A percentile compares a stretch with the other conserved stretches of the same genome.
Conservation (phyloP, 2,888 invertebrate species). For the Archaeoteleia sp. region DNA sequence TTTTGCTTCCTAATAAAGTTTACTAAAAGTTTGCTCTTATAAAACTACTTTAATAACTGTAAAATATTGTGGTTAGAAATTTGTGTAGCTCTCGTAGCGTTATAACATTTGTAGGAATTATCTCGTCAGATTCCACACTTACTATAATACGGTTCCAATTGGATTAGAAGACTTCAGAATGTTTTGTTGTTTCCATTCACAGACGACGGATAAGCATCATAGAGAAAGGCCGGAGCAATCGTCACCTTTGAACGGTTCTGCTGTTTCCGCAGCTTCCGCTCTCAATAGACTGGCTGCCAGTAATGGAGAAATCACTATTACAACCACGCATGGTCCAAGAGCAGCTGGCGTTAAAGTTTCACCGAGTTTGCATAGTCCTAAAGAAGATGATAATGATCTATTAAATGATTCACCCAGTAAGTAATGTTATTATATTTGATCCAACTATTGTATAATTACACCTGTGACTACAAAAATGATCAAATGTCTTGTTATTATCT, state of each 20-base stretch:
- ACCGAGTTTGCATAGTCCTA: conserved; percentile 73
- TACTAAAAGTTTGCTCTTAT: too few species aligned
- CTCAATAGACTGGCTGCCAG: conserved; percentile 84
- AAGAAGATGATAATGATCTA: conserved; percentile 78
- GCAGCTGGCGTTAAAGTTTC: conserved; percentile 70
- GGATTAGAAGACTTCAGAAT: too few species aligned
- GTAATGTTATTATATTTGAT: conserved; percentile 69
- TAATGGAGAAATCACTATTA: conserved; percentile 89
- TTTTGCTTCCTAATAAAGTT: too few species aligned
- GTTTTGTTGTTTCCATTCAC: conserved; percentile 52
- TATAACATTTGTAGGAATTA: too few species aligned
- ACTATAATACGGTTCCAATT: too few species aligned
- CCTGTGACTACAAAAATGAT: not conserved
- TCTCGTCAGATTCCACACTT: too few species aligned
- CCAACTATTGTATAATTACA: not conserved
- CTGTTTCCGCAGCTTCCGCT: conserved; percentile 78
- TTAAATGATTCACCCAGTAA: conserved; percentile 91
- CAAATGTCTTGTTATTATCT: too few species aligned
- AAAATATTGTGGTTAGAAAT: too few species aligned
- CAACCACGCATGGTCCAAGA: conserved; percentile 82
- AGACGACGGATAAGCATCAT: conserved; percentile 74
- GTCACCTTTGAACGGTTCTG: conserved; percentile 73
- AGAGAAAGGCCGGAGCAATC: conserved; percentile 76
- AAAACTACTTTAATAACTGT: too few species aligned
- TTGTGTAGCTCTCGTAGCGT: too few species aligned